Evolutionary conservation across 2,888 invertebrate species (phyloP), one percentile per base, ranked within the genome.

Genomic region (Coelogynopora nodosa): DNA sequence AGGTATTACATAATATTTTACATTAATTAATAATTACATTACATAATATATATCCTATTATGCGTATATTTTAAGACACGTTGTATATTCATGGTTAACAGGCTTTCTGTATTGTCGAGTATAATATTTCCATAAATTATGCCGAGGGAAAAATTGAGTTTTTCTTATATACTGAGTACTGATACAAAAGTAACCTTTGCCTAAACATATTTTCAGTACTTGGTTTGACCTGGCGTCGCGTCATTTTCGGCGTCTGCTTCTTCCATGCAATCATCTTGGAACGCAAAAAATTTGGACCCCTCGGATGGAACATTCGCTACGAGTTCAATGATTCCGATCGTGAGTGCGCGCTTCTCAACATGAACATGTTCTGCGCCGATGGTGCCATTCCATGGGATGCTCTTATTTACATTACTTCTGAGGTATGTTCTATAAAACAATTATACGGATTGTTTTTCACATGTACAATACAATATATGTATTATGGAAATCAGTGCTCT

Each of bases 331-430:
- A 92, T 89, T 91, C 91, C 89, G 92, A 92, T 88, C 88, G 92
- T 31, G 92, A 92, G 87, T 92, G 92, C 89, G 92, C 92, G 10
- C 88, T 92, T 81, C 88, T 91, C n/a, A 92, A 92, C 87, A 89
- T 92, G 85, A 90, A 92, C 90, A 95, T 96, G 94, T 96, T 96
- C 91, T 96, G 96, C 90, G 89, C 89, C 2, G 92, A 92, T 0
- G 91, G 91, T 0, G 91, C 91, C 23, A 95, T 97, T 87, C 96
- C 96, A 0, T 97, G 96, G 97, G 95, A 96, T 90, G 96, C 96
- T 0, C 93, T 97, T 85, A 95, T 95, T 90, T 97, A 96, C 90
- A 95, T 96, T 67, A 96, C 96, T 88, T 95, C 95, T 94, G 91
- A 91, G 90, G 91, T 92, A 88, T 87, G 88, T 88, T 13, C 85